phyloP scores from a whole-genome alignment of 2,113 vertebrate genomes.

The Redunca redunca region DNA sequence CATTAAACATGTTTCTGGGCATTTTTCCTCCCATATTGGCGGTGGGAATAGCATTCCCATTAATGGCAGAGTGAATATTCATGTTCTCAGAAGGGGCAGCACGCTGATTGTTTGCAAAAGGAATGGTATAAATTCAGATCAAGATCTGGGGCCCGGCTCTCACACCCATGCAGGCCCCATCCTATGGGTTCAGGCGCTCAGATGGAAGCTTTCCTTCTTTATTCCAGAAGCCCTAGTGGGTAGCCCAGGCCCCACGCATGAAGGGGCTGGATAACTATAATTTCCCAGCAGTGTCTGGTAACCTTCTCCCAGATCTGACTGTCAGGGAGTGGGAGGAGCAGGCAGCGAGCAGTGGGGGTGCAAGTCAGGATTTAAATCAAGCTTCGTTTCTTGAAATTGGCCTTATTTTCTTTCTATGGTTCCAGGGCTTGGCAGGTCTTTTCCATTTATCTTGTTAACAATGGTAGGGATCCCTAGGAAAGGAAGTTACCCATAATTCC shows the following conservation, averaged over 20 bases:
- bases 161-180: accelerated
- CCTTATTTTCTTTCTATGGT: background rate
- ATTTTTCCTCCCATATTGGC: conserved; percentile 9
- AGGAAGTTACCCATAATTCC: background rate
- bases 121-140: background rate
- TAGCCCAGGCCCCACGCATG: background rate
- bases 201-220: background rate
- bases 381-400: background rate
- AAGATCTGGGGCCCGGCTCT: background rate
- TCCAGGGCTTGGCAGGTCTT: background rate
- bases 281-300: background rate
- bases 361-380: background rate
- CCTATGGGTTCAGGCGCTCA: background rate
- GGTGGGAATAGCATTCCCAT: conserved; percentile 32
- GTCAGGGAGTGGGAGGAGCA: background rate
- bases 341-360: background rate
- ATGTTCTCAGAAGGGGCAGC: background rate
- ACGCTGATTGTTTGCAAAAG: background rate
- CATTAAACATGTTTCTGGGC: conserved; percentile 57
- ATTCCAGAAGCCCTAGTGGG: background rate
- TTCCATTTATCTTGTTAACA: background rate
- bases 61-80: background rate
- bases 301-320: background rate
- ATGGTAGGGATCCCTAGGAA: background rate
- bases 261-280: background rate